Evolutionary conservation across 2,888 invertebrate species (phyloP).

Genomic region (Tenthredo distinguenda): DNA sequence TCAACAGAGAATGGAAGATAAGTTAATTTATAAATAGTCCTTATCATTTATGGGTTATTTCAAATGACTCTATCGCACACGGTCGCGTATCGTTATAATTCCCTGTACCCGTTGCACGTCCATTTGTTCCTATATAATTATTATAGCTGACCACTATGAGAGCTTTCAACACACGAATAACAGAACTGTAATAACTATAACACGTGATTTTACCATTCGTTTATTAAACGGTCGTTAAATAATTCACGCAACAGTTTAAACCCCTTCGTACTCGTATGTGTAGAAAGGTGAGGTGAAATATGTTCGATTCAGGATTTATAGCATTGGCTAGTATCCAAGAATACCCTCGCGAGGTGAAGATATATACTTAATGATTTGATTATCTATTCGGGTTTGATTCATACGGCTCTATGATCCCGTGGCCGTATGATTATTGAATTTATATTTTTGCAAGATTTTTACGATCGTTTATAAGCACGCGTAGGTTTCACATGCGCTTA

Average conservation of each 20-base stretch:
- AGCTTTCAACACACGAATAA: background rate
- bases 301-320: background rate
- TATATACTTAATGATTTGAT: background rate
- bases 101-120: background rate
- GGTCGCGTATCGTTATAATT: background rate
- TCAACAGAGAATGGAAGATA: slow-evolving; percentile 60
- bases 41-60: slow-evolving; percentile 73
- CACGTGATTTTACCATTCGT: background rate
- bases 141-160: background rate
- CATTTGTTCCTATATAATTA: background rate
- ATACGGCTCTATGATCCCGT: background rate
- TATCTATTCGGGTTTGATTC: background rate
- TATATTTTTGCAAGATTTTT: background rate
- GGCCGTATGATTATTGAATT: background rate
- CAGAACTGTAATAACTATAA: background rate
- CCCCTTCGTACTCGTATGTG: background rate
- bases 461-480: background rate
- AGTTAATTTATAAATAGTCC: slow-evolving; percentile 68
- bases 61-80: slow-evolving; percentile 59
- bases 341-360: background rate
- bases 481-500: no score
- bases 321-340: slow-evolving; percentile 26
- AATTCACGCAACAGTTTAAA: background rate
- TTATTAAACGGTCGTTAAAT: background rate
- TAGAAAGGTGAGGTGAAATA: background rate